These are phyloP conservation scores for Ennomos fuscantarius DNA, from an alignment of 2,888 invertebrate genomes.

Conservation along the genomic window DNA sequence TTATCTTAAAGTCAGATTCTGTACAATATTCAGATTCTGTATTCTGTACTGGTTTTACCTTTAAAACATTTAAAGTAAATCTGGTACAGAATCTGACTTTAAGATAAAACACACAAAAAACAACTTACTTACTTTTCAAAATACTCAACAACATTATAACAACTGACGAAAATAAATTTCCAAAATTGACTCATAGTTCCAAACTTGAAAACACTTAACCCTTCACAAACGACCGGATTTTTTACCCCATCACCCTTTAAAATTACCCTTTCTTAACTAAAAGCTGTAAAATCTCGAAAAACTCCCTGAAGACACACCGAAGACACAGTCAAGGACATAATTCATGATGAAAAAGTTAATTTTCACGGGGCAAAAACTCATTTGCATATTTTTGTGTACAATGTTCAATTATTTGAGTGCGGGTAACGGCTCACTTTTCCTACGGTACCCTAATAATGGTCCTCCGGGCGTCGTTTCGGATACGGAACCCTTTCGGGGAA, in stretches of 20 bases:
- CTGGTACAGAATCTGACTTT: too few relatives aligned
- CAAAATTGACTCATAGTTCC: slow-evolving; percentile 38
- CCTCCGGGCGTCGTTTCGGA: slow-evolving; percentile 71
- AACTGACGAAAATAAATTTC: slow-evolving; percentile 31
- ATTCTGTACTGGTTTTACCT: too few relatives aligned
- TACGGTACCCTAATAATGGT: slow-evolving; percentile 61
- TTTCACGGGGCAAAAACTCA: slow-evolving; percentile 72
- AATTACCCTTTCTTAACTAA: slow-evolving; percentile 50
- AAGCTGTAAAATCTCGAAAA: slow-evolving; percentile 78
- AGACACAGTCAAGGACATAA: slow-evolving; percentile 80
- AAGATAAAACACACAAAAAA: background rate
- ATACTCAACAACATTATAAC: slow-evolving; percentile 26
- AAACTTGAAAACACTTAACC: slow-evolving; percentile 53
- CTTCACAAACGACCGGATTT: slow-evolving; percentile 50
- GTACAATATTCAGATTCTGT: too few relatives aligned
- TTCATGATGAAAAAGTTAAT: slow-evolving; percentile 85
- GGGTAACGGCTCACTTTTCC: slow-evolving; percentile 65
- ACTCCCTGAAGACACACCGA: slow-evolving; percentile 75
- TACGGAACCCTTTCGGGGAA: slow-evolving; percentile 75
- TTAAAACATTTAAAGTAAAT: too few relatives aligned
- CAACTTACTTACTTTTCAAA: too few relatives aligned
- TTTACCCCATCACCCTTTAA: slow-evolving; percentile 46
- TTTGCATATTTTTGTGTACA: slow-evolving; percentile 82
- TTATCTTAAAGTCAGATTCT: too few relatives aligned
- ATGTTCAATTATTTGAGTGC: slow-evolving; percentile 77